These are phyloP conservation scores for Phocides pigmalion DNA, from an alignment of 1,140 invertebrate species.

Conservation along the genomic window DNA sequence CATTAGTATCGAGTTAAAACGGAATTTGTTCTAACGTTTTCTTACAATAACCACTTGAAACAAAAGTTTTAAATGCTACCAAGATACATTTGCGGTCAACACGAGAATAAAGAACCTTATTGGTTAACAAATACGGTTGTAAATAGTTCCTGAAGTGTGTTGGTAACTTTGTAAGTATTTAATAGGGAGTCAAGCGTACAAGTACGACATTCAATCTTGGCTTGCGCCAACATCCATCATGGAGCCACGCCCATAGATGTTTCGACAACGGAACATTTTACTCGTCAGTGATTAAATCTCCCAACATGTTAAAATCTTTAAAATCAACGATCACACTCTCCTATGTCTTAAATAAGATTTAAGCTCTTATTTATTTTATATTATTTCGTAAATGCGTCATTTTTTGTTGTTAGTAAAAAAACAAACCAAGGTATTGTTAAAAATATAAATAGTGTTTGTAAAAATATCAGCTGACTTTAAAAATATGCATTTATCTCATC, in stretches of 20 bases:
- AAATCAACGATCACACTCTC: conserved; percentile 21
- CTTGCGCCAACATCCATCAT: conserved; percentile 70
- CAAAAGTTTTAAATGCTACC: conserved; percentile 48
- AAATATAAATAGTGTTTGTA: too few relatives aligned
- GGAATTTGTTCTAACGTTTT: conserved; percentile 49
- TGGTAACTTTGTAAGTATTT: conserved; percentile 42
- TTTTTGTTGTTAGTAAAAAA: too few relatives aligned
- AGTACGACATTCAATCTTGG: conserved; percentile 63
- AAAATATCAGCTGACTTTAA: too few relatives aligned
- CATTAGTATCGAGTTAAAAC: conserved; percentile 51
- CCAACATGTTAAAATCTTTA: conserved; percentile 28
- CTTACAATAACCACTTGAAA: conserved; percentile 42
- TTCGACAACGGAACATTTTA: conserved; percentile 59
- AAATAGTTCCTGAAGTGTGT: conserved; percentile 7
- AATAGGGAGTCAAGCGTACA: conserved; percentile 44
- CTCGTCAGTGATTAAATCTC: conserved; percentile 64
- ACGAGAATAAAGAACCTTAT: conserved; percentile 1
- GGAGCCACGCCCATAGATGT: conserved; percentile 59
- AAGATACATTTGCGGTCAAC: conserved; percentile 18
- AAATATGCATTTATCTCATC: too few relatives aligned
- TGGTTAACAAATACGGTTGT: conserved; percentile 10
- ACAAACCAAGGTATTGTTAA: too few relatives aligned
- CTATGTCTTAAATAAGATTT: too few relatives aligned
- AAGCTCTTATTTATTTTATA: not conserved
- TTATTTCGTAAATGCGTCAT: too few relatives aligned